Conservation (phyloP, 92 coral and sea anemone genomes). For the Zoanthus gigantus region DNA sequence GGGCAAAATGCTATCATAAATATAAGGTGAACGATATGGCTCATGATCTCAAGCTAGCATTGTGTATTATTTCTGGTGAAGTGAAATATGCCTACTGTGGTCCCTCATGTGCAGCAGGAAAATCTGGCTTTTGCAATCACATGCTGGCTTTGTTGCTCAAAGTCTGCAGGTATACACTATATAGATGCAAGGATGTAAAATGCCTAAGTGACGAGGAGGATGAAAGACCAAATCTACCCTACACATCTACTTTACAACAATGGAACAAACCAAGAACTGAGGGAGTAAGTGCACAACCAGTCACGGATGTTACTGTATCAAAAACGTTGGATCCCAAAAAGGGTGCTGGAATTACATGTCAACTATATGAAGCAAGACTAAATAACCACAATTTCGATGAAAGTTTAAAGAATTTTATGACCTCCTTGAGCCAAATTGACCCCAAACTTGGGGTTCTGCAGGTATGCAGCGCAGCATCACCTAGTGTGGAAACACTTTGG, state of each 20-base stretch:
- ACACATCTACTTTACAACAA: constrained; percentile 39
- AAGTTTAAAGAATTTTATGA: too few relatives aligned
- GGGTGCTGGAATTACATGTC: too few relatives aligned
- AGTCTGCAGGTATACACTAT: constrained; percentile 32
- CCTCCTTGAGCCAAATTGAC: too few relatives aligned
- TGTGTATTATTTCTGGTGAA: constrained; percentile 26
- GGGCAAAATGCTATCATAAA: constrained; percentile 29
- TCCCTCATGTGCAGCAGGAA: constrained; percentile 40
- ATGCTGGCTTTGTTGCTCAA: constrained; percentile 29
- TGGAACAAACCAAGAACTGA: constrained; percentile 38
- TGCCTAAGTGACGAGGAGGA: constrained; percentile 18
- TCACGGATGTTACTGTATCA: neutral
- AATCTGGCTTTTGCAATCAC: constrained; percentile 39
- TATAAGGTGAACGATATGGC: constrained; percentile 32
- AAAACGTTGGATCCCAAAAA: too few relatives aligned
- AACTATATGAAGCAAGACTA: too few relatives aligned
- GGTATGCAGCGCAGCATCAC: too few relatives aligned
- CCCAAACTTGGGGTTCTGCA: too few relatives aligned
- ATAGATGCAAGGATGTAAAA: constrained; percentile 4
- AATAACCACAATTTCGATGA: too few relatives aligned
- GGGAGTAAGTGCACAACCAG: constrained; percentile 21
- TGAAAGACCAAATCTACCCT: constrained; percentile 21
- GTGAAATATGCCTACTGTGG: constrained; percentile 35
- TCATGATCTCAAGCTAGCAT: constrained; percentile 31
- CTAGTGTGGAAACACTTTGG: too few relatives aligned